Conservation (phyloP, 2,888 invertebrate species). For the Macaria notata region DNA sequence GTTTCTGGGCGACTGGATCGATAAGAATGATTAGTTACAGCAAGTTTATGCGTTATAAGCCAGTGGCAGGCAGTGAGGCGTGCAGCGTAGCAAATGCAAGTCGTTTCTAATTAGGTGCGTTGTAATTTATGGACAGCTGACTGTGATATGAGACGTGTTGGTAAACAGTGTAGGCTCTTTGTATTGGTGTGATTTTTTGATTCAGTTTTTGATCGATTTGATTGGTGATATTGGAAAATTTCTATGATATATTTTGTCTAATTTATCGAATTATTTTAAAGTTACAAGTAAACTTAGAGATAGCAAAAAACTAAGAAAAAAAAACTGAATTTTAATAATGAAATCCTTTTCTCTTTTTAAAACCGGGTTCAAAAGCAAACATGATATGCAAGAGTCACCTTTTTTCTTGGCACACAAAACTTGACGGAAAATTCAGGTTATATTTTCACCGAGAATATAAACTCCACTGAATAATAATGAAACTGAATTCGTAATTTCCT, state of each 20-base stretch:
- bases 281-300: too few relatives aligned
- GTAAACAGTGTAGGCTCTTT: too few relatives aligned
- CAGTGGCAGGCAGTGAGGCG: conserved; percentile 14
- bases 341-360: too few relatives aligned
- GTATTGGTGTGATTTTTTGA: too few relatives aligned
- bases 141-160: not conserved
- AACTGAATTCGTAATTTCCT: conserved; percentile 13
- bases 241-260: too few relatives aligned
- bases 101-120: conserved; percentile 4
- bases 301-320: too few relatives aligned
- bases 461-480: conserved; percentile 11
- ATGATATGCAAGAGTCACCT: not conserved
- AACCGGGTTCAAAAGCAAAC: not conserved
- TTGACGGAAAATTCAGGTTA: not conserved
- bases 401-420: not conserved
- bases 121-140: not conserved
- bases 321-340: too few relatives aligned
- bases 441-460: conserved; percentile 2
- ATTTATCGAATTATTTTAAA: too few relatives aligned
- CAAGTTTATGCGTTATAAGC: conserved; percentile 23
- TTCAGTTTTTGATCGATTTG: too few relatives aligned
- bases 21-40: conserved; percentile 34
- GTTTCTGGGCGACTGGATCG: conserved; percentile 6
- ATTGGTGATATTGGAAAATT: too few relatives aligned
- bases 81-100: conserved; percentile 25